These are phyloP conservation scores for Syngnathus floridae DNA, from an alignment of 2,113 vertebrate species.

Conservation along the genomic window DNA sequence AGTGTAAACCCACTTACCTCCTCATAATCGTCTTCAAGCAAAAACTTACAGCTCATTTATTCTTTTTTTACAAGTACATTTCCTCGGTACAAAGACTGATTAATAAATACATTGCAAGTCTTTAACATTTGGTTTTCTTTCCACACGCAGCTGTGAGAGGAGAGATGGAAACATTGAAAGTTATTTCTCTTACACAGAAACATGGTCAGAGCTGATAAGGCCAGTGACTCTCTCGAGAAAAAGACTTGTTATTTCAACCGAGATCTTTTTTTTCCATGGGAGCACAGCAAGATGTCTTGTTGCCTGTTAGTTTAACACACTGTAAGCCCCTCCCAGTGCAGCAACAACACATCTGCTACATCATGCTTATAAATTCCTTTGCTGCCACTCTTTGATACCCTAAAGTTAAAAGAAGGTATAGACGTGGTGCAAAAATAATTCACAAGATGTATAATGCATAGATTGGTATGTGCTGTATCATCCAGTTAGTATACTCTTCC, in stretches of 20 bases:
- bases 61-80: constrained; percentile 22
- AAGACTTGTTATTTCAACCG: constrained; percentile 44
- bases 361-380: constrained; percentile 21
- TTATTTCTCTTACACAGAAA: constrained; percentile 39
- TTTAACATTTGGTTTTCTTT: constrained; percentile 35
- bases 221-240: constrained; percentile 36
- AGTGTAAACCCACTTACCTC: constrained; percentile 12
- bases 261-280: constrained; percentile 31
- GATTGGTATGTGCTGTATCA: constrained; percentile 65
- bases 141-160: constrained; percentile 27
- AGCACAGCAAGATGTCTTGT: constrained; percentile 27
- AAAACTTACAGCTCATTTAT: constrained; percentile 15
- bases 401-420: constrained; percentile 39
- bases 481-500: constrained; percentile 36
- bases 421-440: constrained; percentile 59
- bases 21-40: constrained; percentile 14
- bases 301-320: constrained; percentile 8
- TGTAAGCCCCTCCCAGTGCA: constrained; percentile 20
- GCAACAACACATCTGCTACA: constrained; percentile 32
- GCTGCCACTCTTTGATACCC: constrained; percentile 15
- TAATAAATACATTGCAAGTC: constrained; percentile 26
- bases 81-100: constrained; percentile 17
- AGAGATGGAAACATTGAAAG: constrained; percentile 15
- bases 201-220: constrained; percentile 61
- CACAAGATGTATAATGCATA: constrained; percentile 63